Base-by-base conservation (phyloP, 2,113 vertebrate species). In the Amazona vittata region DNA sequence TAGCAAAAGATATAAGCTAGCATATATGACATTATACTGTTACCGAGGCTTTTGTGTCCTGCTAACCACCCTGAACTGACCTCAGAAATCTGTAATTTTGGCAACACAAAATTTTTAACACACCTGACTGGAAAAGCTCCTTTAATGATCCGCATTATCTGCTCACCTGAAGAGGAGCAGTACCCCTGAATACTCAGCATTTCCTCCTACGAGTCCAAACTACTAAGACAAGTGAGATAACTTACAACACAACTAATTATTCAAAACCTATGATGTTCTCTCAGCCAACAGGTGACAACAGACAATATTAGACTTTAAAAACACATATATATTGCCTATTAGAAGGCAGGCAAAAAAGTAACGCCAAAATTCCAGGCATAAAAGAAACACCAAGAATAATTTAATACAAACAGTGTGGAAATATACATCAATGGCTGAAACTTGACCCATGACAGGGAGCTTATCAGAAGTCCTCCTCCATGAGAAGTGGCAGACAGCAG, bases 361-460 rank as follows among this genome's bases (percentile, higher is more conserved):
- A 75, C 41, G 50, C 46, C 52, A 69, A 81, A 86, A 70, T n/a
- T 70, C n/a, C 39, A 64, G 49, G 35, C 26, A 83, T 79, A 26
- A 84, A 75, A 82, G 39, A 89, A 90, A 75, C 31, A 67, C 6
- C 18, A 63, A n/a, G 77, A 74, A 41, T 12, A 31, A 81, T 47
- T 87, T 60, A 67, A 55, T 44, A 44, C 33, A 83, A 92, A 52
- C 11, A 71, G 43, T 12, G 47, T 2, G 60, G 64, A 86, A 70
- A 88, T 15, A 84, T 5, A 39, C 8, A 74, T 59, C 43, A 71
- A 33, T 10, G 44, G 39, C 37, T 49, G 53, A 88, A 65, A 53
- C 67, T 68, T 69, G 76, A 90, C 19, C 12, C 0, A 0, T 0
- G 1, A 80, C 41, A 63, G 12, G 14, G 67, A 83, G 41, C 41